Percentiles rank a stretch among this genome's conserved stretches.
Conservation (phyloP, 2,113 vertebrate species). For the Eclectus roratus region DNA sequence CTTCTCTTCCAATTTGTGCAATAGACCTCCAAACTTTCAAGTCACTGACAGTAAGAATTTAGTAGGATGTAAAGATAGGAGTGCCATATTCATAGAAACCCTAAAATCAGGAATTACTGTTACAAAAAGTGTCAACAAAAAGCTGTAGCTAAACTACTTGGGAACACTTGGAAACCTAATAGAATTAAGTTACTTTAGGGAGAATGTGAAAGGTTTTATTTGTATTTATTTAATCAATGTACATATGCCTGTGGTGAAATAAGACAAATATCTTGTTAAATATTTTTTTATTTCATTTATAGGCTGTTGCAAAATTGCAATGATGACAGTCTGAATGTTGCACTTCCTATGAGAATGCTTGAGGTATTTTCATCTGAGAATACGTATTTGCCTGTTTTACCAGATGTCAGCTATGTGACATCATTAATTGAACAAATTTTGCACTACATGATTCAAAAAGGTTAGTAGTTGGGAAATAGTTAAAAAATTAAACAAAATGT, state of each 20-base stretch:
- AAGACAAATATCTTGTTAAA: neutral
- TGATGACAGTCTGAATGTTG: constrained; percentile 90
- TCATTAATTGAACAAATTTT: constrained; percentile 95
- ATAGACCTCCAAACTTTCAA: neutral
- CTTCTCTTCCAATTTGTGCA: neutral
- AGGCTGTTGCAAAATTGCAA: constrained; percentile 87
- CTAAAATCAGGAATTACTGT: neutral
- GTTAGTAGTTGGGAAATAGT: constrained; percentile 68
- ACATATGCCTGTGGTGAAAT: neutral
- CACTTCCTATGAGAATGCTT: constrained; percentile 97
- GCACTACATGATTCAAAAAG: constrained; percentile 98
- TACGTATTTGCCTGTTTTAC: constrained; percentile 87
- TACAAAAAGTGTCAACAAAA: neutral
- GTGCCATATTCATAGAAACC: neutral
- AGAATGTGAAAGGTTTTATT: neutral
- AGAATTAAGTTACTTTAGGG: neutral
- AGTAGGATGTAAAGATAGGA: neutral
- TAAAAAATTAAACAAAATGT: neutral
- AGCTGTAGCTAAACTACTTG: neutral
- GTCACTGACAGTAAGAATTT: neutral
- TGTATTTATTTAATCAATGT: neutral
- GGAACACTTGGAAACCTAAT: neutral
- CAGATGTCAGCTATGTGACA: constrained; percentile 83
- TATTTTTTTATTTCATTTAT: constrained; percentile 10
- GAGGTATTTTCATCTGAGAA: constrained; percentile 93